These are phyloP conservation scores for Gambelia wislizenii DNA, from an alignment of 2,797 vertebrate species.

Conservation along the genomic window DNA sequence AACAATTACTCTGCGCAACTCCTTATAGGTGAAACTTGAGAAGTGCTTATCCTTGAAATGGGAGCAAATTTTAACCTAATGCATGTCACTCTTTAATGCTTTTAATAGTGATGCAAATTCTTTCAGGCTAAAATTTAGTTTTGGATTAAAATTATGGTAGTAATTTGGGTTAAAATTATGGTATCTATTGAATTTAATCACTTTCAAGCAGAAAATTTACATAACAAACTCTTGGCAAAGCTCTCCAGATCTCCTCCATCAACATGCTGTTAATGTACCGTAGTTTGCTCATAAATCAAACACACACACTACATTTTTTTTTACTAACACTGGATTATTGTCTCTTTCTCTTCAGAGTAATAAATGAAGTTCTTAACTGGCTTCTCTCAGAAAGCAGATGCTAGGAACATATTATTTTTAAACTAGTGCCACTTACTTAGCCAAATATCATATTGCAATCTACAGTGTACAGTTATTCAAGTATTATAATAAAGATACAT, in stretches of 20 bases:
- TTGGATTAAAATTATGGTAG: neutral
- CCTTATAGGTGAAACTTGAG: neutral
- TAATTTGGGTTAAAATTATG: too few relatives aligned
- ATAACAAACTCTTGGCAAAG: neutral
- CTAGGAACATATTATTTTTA: slow-evolving; percentile 10
- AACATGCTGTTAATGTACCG: neutral
- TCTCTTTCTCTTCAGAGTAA: neutral
- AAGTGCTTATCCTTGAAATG: neutral
- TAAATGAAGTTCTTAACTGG: slow-evolving; percentile 29
- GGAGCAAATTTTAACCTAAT: too few relatives aligned
- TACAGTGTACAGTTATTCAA: slow-evolving; percentile 48
- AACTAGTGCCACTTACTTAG: slow-evolving; percentile 23
- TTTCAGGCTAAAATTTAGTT: neutral
- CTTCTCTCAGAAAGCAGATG: slow-evolving; percentile 15
- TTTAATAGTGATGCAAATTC: neutral
- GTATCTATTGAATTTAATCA: neutral
- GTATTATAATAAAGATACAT: slow-evolving; percentile 57
- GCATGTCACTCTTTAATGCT: too few relatives aligned
- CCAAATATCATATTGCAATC: slow-evolving; percentile 45
- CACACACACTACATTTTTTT: neutral
- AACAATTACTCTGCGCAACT: neutral
- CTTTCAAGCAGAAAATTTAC: neutral
- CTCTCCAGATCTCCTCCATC: neutral
- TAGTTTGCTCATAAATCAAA: neutral
- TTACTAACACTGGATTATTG: slow-evolving; percentile 21